phyloP scores from a whole-genome alignment of 2,113 vertebrate species.

The Mus musculus region DNA sequence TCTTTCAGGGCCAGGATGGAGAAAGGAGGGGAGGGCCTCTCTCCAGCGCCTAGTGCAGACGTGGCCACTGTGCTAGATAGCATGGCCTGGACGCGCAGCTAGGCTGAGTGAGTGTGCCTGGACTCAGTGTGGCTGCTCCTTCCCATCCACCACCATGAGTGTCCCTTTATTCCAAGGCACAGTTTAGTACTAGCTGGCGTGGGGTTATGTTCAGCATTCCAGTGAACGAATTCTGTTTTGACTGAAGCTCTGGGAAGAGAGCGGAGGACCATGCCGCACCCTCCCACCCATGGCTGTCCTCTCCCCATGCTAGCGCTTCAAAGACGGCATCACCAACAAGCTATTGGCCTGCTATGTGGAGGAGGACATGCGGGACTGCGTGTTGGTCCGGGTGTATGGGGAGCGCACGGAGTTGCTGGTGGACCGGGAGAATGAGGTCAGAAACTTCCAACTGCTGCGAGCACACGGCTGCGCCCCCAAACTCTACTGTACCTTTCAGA shows the following conservation, averaged over 20 bases:
- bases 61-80: neutral
- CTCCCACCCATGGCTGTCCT: neutral
- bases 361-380: conserved; percentile 91
- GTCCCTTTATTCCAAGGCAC: neutral
- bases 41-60: neutral
- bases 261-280: neutral
- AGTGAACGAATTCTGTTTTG: neutral
- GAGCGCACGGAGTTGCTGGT: conserved; percentile 96
- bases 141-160: neutral
- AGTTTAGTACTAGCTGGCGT: neutral
- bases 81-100: neutral
- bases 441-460: conserved; percentile 96
- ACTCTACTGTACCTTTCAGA: conserved; percentile 98
- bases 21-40: neutral
- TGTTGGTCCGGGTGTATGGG: conserved; percentile 96
- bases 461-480: conserved; percentile 96
- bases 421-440: conserved; percentile 96
- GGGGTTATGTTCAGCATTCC: neutral
- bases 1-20: neutral
- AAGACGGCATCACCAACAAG: conserved; percentile 98
- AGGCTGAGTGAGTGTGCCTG: neutral
- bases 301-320: conserved; percentile 92
- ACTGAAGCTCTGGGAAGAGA: neutral
- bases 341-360: conserved; percentile 95
- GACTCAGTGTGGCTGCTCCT: neutral